Conservation (phyloP, 2,888 invertebrate species). For the Hemistola chrysoprasaria region DNA sequence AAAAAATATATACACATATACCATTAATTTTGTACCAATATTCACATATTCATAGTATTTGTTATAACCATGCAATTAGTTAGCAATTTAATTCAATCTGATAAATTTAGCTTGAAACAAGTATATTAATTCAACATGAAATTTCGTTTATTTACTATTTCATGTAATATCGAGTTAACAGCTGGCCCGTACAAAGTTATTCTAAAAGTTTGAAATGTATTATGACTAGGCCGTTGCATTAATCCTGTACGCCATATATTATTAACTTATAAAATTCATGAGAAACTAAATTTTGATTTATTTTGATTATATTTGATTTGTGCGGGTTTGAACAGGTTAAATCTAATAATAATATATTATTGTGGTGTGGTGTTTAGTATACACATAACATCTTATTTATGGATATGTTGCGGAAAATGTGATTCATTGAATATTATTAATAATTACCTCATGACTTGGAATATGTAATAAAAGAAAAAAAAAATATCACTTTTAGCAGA, state of each 20-base stretch:
- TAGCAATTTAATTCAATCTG: constrained; percentile 30
- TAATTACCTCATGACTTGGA: too few species aligned
- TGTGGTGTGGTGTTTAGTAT: constrained; percentile 4
- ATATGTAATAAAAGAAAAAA: too few species aligned
- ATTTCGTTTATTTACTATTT: constrained; percentile 6
- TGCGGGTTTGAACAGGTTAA: too few species aligned
- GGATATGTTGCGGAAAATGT: constrained; percentile 5
- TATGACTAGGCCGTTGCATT: constrained; percentile 12
- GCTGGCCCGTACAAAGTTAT: neutral
- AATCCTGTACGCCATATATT: constrained; percentile 30
- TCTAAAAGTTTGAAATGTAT: too few species aligned
- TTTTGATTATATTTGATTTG: too few species aligned
- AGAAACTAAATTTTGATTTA: too few species aligned
- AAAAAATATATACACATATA: too few species aligned
- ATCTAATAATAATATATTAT: constrained; percentile 13
- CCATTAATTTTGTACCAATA: too few species aligned
- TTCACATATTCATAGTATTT: neutral
- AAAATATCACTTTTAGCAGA: too few species aligned
- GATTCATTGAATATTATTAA: constrained; percentile 4
- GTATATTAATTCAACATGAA: constrained; percentile 3
- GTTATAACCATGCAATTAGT: constrained; percentile 19
- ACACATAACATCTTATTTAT: constrained; percentile 5
- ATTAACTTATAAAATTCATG: too few species aligned
- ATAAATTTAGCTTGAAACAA: constrained; percentile 23
- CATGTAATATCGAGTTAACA: constrained; percentile 4